Conservation (phyloP, 1,140 invertebrate species). For the Eupeodes corollae region DNA sequence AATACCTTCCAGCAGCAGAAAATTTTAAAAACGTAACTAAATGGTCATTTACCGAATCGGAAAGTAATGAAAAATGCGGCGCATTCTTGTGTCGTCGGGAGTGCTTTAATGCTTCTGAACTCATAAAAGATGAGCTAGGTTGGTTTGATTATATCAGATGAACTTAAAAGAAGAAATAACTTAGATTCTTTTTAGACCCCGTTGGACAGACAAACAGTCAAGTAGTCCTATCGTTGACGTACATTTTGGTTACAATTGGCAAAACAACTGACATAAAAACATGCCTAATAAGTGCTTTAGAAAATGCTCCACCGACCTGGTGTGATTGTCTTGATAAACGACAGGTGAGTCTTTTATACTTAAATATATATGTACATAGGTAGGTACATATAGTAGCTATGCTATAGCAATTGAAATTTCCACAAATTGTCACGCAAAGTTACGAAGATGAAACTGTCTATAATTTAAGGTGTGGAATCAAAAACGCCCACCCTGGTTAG, state of each 20-base stretch:
- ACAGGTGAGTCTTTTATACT: constrained; percentile 45
- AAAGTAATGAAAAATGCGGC: constrained; percentile 39
- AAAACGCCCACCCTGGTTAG: constrained; percentile 57
- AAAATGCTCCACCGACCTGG: constrained; percentile 46
- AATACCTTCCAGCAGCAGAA: constrained; percentile 30
- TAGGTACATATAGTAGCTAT: neutral
- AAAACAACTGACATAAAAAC: constrained; percentile 48
- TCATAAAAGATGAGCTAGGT: constrained; percentile 25
- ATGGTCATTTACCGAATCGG: constrained; percentile 21
- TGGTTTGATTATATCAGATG: neutral
- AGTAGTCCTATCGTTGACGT: constrained; percentile 43
- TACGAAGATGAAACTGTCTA: neutral
- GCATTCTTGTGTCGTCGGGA: constrained; percentile 53
- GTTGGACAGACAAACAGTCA: constrained; percentile 38
- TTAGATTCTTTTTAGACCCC: constrained; percentile 17
- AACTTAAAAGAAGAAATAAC: neutral
- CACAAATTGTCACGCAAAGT: neutral
- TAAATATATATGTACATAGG: neutral
- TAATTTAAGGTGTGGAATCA: constrained; percentile 53
- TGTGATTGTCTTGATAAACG: constrained; percentile 55
- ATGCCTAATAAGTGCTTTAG: constrained; percentile 48
- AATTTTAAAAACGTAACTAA: constrained; percentile 34
- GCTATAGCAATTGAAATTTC: too few species aligned
- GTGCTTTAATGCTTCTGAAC: constrained; percentile 32
- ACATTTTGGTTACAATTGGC: constrained; percentile 46